Conservation (phyloP, 2,797 vertebrate genomes). For the Hoplostethus mediterraneus region DNA sequence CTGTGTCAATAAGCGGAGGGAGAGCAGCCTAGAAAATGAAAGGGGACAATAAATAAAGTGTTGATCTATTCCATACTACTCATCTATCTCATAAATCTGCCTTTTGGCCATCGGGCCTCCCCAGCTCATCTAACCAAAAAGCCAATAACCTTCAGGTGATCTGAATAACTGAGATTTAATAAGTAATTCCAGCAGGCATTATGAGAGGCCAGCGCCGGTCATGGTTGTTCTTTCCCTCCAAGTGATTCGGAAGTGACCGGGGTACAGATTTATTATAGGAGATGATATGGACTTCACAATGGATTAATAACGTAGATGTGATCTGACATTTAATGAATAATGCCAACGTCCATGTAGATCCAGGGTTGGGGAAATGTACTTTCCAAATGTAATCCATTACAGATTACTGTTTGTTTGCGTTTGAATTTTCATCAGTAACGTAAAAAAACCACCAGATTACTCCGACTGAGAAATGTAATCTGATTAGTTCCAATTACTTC, state of each 20-base stretch:
- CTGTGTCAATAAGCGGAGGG: constrained; percentile 56
- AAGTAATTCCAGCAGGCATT: constrained; percentile 50
- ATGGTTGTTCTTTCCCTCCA: constrained; percentile 39
- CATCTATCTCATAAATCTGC: constrained; percentile 61
- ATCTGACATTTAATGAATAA: constrained; percentile 12
- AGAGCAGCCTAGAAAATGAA: constrained; percentile 36
- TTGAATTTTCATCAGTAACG: not conserved
- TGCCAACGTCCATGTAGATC: not conserved
- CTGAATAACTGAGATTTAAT: constrained; percentile 67
- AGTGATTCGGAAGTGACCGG: constrained; percentile 52
- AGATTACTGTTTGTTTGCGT: not conserved
- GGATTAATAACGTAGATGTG: constrained; percentile 2
- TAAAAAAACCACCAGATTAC: not conserved
- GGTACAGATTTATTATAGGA: constrained; percentile 50
- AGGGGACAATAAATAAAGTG: constrained; percentile 53
- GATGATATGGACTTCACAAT: constrained; percentile 9
- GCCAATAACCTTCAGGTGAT: constrained; percentile 68
- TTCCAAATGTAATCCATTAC: constrained; percentile 2
- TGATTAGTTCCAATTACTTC: not conserved
- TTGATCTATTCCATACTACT: constrained; percentile 42
- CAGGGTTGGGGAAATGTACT: not conserved
- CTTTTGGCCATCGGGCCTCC: constrained; percentile 16
- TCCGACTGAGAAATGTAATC: not conserved
- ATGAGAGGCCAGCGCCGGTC: constrained; percentile 44
- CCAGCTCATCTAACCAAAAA: constrained; percentile 49